Conservation (phyloP, 2,113 vertebrate species). For the Anhinga rufa region DNA sequence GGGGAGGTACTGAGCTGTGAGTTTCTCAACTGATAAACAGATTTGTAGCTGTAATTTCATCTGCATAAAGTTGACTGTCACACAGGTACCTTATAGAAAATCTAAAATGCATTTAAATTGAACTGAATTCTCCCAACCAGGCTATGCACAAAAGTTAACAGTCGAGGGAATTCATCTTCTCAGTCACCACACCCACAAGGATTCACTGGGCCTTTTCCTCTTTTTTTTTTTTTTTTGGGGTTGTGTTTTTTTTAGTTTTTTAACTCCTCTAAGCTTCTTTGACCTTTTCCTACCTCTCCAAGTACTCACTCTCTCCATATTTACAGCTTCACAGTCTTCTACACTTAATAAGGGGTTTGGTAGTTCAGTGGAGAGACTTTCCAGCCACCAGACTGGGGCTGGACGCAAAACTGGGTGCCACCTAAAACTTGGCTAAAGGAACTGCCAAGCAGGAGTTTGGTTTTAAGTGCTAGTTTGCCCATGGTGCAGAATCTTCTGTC, state of each 20-base stretch:
- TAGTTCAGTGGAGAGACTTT: background rate
- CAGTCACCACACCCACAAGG: background rate
- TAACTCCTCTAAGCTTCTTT: background rate
- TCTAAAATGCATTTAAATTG: background rate
- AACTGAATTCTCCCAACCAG: background rate
- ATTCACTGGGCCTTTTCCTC: background rate
- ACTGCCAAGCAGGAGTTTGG: constrained; percentile 1
- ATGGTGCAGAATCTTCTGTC: background rate
- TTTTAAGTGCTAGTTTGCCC: background rate
- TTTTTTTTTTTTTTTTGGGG: background rate
- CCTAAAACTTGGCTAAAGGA: background rate
- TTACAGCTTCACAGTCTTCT: background rate
- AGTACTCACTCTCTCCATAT: background rate
- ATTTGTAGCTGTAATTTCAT: background rate
- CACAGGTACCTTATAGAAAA: background rate
- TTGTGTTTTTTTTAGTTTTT: background rate
- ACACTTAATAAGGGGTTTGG: background rate
- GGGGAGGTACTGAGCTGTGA: background rate
- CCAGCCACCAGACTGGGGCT: constrained; percentile 9
- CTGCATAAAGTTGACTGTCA: background rate
- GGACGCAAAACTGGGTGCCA: constrained; percentile 35
- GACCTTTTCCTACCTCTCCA: background rate
- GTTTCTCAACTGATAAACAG: background rate
- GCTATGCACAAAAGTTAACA: background rate
- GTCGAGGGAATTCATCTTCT: background rate